These are phyloP conservation scores for Bactericera cockerelli DNA, from an alignment of 1,140 invertebrate species.

Conservation along the genomic window DNA sequence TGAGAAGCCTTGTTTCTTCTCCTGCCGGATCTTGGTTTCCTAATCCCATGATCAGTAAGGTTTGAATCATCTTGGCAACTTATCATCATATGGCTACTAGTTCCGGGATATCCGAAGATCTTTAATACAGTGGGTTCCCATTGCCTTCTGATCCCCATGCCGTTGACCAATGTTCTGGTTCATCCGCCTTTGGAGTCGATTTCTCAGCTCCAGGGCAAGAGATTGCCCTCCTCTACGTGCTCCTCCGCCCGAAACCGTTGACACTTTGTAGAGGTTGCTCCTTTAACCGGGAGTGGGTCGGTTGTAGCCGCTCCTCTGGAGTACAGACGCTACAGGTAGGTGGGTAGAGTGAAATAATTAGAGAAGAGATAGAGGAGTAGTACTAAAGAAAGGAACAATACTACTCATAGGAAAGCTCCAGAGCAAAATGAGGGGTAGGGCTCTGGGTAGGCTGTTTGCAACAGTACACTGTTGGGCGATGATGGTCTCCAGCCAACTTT, in stretches of 20 bases:
- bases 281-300: background rate
- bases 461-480: background rate
- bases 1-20: too few species aligned
- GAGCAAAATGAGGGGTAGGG: background rate
- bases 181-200: too few species aligned
- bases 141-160: slow-evolving; percentile 1
- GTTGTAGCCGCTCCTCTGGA: background rate
- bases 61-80: background rate
- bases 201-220: slow-evolving; percentile 7
- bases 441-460: background rate
- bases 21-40: background rate
- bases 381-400: background rate
- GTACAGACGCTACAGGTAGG: background rate
- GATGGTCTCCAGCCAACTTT: too few species aligned
- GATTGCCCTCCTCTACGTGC: slow-evolving; percentile 5
- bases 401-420: background rate
- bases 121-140: slow-evolving; percentile 4
- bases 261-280: background rate
- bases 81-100: background rate
- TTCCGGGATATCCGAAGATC: background rate
- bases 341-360: background rate
- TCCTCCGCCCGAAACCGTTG: background rate
- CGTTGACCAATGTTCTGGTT: too few species aligned
- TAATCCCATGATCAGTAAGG: background rate
- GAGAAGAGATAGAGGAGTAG: background rate